Percentiles rank a stretch among this genome's conserved stretches.
Evolutionary conservation across 92 coral and sea anemone species (phyloP).

Genomic region (Phenganax subtilis): DNA sequence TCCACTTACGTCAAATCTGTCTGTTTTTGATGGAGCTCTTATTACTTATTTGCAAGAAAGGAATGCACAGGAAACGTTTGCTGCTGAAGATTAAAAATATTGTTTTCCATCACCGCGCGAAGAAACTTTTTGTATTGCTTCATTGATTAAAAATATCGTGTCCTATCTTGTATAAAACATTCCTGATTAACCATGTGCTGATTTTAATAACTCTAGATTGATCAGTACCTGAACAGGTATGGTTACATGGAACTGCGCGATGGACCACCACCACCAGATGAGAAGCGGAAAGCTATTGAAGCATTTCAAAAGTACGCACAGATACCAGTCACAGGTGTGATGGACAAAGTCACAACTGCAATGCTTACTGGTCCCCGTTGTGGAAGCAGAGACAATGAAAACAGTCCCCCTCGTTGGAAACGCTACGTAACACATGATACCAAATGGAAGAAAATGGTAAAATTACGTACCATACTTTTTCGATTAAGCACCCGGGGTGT

Average conservation of each 20-base stretch:
- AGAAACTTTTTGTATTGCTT: neutral
- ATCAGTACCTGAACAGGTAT: conserved; percentile 14
- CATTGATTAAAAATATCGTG: neutral
- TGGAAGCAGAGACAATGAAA: conserved; percentile 51
- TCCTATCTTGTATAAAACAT: neutral
- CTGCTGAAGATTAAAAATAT: too few species aligned
- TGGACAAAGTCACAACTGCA: conserved; percentile 49
- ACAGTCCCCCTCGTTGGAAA: neutral
- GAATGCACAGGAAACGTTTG: too few species aligned
- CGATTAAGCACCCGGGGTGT: too few species aligned
- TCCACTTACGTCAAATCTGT: too few species aligned
- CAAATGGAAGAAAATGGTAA: conserved; percentile 35
- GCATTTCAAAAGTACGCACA: conserved; percentile 49
- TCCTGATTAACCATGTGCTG: neutral
- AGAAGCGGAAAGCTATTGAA: conserved; percentile 43
- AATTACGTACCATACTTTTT: neutral
- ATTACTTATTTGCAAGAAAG: too few species aligned
- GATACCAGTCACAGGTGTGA: conserved; percentile 51
- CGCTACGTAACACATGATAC: conserved; percentile 26
- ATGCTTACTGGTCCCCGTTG: conserved; percentile 52
- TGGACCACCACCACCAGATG: conserved; percentile 21
- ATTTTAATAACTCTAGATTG: neutral
- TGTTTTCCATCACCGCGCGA: too few species aligned
- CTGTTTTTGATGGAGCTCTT: too few species aligned
- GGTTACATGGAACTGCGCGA: conserved; percentile 16